A percentile compares a stretch with the other conserved stretches of the same genome.
Conservation (phyloP, 1,140 invertebrate species). For the Drosophila truncata region DNA sequence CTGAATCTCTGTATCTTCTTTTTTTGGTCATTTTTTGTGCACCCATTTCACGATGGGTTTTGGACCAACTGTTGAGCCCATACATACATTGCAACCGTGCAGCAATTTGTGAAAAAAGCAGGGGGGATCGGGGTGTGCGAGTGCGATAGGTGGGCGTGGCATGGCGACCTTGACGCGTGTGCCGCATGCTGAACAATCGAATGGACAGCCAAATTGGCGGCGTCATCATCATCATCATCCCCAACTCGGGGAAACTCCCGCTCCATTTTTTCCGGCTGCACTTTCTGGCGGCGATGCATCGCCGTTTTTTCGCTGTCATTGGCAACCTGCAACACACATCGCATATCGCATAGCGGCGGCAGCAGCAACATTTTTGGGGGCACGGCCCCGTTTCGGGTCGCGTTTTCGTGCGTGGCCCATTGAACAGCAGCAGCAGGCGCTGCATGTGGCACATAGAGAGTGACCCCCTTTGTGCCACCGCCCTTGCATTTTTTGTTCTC, state of each 20-base stretch:
- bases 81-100: constrained; percentile 36
- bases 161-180: constrained; percentile 75
- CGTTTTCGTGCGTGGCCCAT: constrained; percentile 69
- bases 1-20: not conserved
- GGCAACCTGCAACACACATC: constrained; percentile 58
- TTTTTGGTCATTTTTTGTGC: constrained; percentile 30
- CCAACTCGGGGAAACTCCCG: constrained; percentile 4
- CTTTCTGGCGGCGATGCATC: constrained; percentile 41
- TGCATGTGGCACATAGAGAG: constrained; percentile 58
- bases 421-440: constrained; percentile 66
- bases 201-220: constrained; percentile 73
- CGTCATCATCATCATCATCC: constrained; percentile 65
- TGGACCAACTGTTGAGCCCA: constrained; percentile 66
- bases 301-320: constrained; percentile 48
- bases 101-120: constrained; percentile 21
- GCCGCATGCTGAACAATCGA: constrained; percentile 77
- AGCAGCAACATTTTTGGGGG: constrained; percentile 48
- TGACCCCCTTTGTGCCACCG: constrained; percentile 35
- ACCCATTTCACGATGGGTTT: constrained; percentile 28
- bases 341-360: constrained; percentile 14
- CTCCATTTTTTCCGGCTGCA: constrained; percentile 46
- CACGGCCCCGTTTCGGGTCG: constrained; percentile 35
- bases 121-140: not conserved
- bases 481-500: constrained; percentile 20
- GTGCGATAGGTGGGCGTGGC: constrained; percentile 15